A percentile compares a stretch with the other conserved stretches of the same genome.
phyloP scores from a whole-genome alignment of 2,113 vertebrate species.

The Microtus ochrogaster region DNA sequence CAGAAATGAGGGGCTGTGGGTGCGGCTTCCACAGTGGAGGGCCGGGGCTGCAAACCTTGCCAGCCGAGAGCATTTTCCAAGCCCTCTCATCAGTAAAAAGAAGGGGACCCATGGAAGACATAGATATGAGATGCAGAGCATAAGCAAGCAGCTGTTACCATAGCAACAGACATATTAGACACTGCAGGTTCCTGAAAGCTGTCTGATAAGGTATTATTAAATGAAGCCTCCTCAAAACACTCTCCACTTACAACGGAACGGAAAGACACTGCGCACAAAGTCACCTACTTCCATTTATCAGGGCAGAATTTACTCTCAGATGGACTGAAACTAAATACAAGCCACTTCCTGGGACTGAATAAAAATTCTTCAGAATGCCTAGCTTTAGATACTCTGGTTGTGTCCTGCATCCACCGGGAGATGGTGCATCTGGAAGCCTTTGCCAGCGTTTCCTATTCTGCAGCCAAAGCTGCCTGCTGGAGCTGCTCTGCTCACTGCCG shows the following conservation, averaged over 20 bases:
- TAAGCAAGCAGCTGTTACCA: slow-evolving; percentile 85
- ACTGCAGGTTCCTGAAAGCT: slow-evolving; percentile 87
- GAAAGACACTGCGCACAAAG: slow-evolving; percentile 77
- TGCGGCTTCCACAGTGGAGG: slow-evolving; percentile 5
- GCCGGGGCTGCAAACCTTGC: slow-evolving; percentile 3
- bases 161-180: slow-evolving; percentile 89
- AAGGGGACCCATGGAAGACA: slow-evolving; percentile 72
- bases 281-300: slow-evolving; percentile 75
- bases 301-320: slow-evolving; percentile 61
- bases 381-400: not conserved
- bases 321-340: slow-evolving; percentile 45
- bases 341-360: slow-evolving; percentile 43
- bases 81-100: slow-evolving; percentile 69
- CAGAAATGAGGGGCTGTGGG: slow-evolving; percentile 28
- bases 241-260: slow-evolving; percentile 79
- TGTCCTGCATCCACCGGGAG: not conserved
- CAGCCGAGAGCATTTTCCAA: slow-evolving; percentile 62
- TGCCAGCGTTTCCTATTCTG: not conserved
- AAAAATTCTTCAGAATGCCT: slow-evolving; percentile 4
- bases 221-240: slow-evolving; percentile 85
- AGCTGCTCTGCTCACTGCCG: not conserved
- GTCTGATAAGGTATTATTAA: slow-evolving; percentile 90
- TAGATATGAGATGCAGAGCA: slow-evolving; percentile 83
- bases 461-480: not conserved
- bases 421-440: not conserved